Evolutionary conservation across 2,113 vertebrate species (phyloP).

Genomic region (Heloderma charlesbogerti): DNA sequence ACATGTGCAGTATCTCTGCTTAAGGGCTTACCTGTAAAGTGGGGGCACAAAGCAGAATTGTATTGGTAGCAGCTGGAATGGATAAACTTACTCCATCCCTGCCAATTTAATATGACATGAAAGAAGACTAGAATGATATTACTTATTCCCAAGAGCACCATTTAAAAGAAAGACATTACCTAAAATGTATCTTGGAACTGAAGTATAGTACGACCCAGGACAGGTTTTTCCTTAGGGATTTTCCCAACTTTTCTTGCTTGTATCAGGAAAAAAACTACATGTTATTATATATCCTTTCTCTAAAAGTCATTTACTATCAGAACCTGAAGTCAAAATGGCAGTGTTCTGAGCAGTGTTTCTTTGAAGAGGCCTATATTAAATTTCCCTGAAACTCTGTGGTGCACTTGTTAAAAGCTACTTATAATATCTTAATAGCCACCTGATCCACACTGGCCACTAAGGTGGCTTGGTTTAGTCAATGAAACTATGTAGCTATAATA

Average conservation of each 20-base stretch:
- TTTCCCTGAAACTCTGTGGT: neutral
- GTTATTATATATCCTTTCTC: neutral
- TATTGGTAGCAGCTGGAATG: neutral
- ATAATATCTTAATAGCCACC: neutral
- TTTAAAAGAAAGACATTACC: neutral
- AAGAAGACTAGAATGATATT: conserved; percentile 24
- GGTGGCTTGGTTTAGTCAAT: neutral
- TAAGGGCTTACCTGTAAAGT: conserved; percentile 34
- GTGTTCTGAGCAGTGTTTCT: neutral
- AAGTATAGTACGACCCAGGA: neutral
- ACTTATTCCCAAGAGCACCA: neutral
- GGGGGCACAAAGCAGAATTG: conserved; percentile 24
- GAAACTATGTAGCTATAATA: neutral
- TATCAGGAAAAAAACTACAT: neutral
- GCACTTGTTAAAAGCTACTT: neutral
- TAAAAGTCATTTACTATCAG: neutral
- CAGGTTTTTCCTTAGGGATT: neutral
- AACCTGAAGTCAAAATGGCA: neutral
- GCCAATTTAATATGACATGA: conserved; percentile 2
- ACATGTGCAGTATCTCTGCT: conserved; percentile 37
- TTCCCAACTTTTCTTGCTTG: neutral
- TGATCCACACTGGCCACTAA: neutral
- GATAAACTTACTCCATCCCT: conserved; percentile 26
- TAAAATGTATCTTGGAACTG: neutral
- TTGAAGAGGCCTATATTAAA: neutral